Conservation (phyloP, 2,797 vertebrate genomes). For the Sciurus vulgaris region DNA sequence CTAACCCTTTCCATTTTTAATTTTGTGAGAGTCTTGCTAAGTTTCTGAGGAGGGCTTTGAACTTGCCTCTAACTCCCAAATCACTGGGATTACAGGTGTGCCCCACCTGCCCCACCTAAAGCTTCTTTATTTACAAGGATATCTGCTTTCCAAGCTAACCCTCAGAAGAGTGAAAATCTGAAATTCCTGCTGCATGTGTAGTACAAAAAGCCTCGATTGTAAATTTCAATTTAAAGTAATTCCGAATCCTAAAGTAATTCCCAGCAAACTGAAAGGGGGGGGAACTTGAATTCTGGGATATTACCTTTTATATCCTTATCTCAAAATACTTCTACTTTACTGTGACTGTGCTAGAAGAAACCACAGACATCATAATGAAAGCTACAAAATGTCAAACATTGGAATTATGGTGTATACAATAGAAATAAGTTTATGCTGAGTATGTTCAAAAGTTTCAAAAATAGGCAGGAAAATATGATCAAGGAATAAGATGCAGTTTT, state of each 20-base stretch:
- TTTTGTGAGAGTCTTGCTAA: too few species aligned
- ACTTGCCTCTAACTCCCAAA: too few species aligned
- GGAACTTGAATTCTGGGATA: background rate
- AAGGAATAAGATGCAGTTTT: background rate
- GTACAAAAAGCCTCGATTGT: background rate
- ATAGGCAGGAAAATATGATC: background rate
- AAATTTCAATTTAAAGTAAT: conserved; percentile 30
- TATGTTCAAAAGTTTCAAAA: background rate
- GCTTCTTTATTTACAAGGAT: background rate
- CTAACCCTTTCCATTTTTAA: too few species aligned
- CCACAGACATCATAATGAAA: background rate
- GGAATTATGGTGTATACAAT: background rate
- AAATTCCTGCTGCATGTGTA: background rate
- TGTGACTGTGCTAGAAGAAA: background rate
- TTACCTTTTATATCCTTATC: background rate
- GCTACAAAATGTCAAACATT: background rate
- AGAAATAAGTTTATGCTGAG: background rate
- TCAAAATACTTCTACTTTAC: background rate
- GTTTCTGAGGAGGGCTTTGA: too few species aligned
- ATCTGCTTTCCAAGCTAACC: background rate
- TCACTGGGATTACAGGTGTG: too few species aligned
- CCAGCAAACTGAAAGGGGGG: background rate
- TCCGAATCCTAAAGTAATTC: background rate
- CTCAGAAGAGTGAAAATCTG: background rate
- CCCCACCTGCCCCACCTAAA: background rate